Evolutionary conservation across 2,113 vertebrate genomes (phyloP), one percentile per base, ranked within the genome.

Genomic region (Phoxinus phoxinus): DNA sequence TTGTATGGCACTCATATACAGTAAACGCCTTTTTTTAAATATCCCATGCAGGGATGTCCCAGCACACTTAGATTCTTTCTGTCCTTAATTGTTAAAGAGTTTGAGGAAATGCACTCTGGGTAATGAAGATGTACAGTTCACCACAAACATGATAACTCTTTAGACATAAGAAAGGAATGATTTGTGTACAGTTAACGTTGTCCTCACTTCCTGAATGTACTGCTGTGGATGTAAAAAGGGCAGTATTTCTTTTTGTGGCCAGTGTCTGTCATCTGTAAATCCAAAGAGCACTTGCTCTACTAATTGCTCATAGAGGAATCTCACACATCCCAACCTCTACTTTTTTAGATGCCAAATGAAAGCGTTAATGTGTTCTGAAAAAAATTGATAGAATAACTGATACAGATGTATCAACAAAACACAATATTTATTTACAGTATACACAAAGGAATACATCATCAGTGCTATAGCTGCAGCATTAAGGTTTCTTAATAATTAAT

Each of bases 281-380:
- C 82, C 63, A 30, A 82, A 90, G 85, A 91, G 87, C 58, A 35
- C 23, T 92, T 59, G 77, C 17, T 79, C 37, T 79, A 44, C 74
- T 91, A 85, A 92, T 90, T 90, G 65, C 37, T 88, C 78, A 6
- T 75, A 89, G 15, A 81, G 35, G 11, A 58, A 86, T 87, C 4
- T 17, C 86, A 86, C 87, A 83, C 85, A 84, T 87, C 91, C 90
- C 76, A 59, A 4, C 56, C 23, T 79, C 56, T 23, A 17, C 30
- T 88, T 85, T 86, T 73, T 37, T 7, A 53, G 30, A 37, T 15
- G 27, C 9, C 32, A 69, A 53, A 78, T 78, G 75, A 32, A 85
- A 77, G 41, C n/a, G 3, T 69, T 23, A 78, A 51, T 15, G 46
- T 12, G 48, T 30, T 46, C 8, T 32, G 19, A 77, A 77, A 77